Evolutionary conservation across 2,797 vertebrate species (phyloP).

Genomic region (Loriculus beryllinus): DNA sequence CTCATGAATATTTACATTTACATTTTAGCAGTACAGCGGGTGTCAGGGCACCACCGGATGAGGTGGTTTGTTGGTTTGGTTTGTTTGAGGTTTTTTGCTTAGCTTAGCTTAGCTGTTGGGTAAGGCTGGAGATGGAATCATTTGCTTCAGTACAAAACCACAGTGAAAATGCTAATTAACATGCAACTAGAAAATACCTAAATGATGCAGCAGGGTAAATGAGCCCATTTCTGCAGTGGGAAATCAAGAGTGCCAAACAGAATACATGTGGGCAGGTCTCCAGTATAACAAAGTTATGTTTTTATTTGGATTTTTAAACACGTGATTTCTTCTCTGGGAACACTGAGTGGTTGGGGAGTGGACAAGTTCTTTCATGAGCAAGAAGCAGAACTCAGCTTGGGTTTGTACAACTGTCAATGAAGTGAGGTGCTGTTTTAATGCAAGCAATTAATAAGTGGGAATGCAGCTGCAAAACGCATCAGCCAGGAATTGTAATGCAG

Average conservation of each 20-base stretch:
- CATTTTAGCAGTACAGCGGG: neutral
- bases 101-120: neutral
- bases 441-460: neutral
- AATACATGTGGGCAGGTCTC: neutral
- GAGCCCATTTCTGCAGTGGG: neutral
- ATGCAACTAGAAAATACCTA: neutral
- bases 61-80: neutral
- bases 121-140: neutral
- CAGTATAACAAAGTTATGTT: neutral
- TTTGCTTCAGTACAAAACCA: neutral
- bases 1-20: neutral
- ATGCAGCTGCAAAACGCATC: neutral
- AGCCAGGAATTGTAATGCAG: neutral
- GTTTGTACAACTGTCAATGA: neutral
- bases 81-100: neutral
- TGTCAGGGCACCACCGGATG: neutral
- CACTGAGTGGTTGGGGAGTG: neutral
- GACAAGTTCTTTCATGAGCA: neutral
- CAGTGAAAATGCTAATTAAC: neutral
- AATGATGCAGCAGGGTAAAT: neutral
- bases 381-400: neutral
- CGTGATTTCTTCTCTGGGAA: neutral
- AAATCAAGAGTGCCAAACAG: neutral
- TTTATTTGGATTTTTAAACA: neutral
- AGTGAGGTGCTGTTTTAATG: neutral